Conservation (phyloP, 2,888 invertebrate genomes). For the Tanypteryx hageni region DNA sequence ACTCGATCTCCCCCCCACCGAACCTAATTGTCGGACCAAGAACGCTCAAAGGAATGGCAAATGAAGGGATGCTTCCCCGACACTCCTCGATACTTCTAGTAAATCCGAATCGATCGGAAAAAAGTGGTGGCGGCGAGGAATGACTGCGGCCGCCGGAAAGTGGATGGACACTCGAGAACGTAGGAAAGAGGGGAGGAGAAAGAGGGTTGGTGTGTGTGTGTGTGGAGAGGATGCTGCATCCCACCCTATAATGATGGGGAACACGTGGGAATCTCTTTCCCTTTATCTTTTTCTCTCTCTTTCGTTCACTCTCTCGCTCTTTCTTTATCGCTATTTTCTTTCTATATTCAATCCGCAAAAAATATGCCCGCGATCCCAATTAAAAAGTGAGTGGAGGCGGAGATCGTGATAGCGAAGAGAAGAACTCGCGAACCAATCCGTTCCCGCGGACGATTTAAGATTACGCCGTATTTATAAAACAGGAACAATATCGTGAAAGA, state of each 20-base stretch:
- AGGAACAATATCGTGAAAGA: background rate
- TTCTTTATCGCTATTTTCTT: background rate
- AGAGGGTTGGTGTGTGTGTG: background rate
- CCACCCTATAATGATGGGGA: no score
- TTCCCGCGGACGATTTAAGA: background rate
- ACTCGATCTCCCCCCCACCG: background rate
- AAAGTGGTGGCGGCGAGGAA: slow-evolving; percentile 1
- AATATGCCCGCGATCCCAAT: background rate
- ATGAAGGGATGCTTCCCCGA: slow-evolving; percentile 36
- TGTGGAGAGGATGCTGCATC: no score
- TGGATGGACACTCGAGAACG: slow-evolving; percentile 37
- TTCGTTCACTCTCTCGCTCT: background rate
- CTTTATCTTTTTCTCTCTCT: background rate
- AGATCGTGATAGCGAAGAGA: background rate
- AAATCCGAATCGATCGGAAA: slow-evolving; percentile 36
- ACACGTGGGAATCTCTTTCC: background rate
- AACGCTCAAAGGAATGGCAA: slow-evolving; percentile 53
- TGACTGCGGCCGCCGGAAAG: background rate
- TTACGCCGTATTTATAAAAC: background rate
- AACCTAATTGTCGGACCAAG: slow-evolving; percentile 14
- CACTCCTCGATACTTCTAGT: slow-evolving; percentile 11
- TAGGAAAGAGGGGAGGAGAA: background rate
- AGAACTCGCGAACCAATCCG: background rate
- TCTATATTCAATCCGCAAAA: background rate
- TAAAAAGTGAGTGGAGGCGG: no score